A percentile compares a stretch with the other conserved stretches of the same genome.
Conservation (phyloP, 2,888 invertebrate genomes). For the Bimastos eiseni region DNA sequence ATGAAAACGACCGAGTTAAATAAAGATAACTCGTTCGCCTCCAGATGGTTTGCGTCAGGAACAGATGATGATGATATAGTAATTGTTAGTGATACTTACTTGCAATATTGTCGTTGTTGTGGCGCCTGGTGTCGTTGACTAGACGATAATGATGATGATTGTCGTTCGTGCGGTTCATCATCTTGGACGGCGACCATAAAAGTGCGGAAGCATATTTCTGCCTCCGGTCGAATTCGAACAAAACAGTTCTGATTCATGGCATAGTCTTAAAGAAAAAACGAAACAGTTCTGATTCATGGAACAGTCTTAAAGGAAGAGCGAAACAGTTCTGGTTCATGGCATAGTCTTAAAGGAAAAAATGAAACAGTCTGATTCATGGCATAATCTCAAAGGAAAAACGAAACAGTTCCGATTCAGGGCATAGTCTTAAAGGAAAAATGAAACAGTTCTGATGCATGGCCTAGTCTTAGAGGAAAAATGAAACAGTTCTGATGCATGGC, state of each 20-base stretch:
- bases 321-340: constrained; percentile 25
- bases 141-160: constrained; percentile 21
- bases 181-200: neutral
- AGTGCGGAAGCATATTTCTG: neutral
- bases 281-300: constrained; percentile 10
- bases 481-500: constrained; percentile 26
- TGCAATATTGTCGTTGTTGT: constrained; percentile 23
- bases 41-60: too few species aligned
- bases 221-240: neutral
- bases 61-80: too few species aligned
- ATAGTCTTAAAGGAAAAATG: neutral
- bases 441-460: neutral
- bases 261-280: neutral
- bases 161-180: neutral
- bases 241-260: constrained; percentile 30
- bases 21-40: too few species aligned
- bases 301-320: neutral
- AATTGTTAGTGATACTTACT: too few species aligned
- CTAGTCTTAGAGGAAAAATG: neutral
- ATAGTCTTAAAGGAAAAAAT: neutral
- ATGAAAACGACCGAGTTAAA: too few species aligned
- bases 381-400: neutral
- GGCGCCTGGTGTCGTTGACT: constrained; percentile 18
- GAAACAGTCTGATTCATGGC: neutral
- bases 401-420: neutral